Percentiles rank a stretch among this genome's conserved stretches.
These are phyloP conservation scores for Corythornis cristatus DNA, from an alignment of 2,113 vertebrate species.

Conservation along the genomic window DNA sequence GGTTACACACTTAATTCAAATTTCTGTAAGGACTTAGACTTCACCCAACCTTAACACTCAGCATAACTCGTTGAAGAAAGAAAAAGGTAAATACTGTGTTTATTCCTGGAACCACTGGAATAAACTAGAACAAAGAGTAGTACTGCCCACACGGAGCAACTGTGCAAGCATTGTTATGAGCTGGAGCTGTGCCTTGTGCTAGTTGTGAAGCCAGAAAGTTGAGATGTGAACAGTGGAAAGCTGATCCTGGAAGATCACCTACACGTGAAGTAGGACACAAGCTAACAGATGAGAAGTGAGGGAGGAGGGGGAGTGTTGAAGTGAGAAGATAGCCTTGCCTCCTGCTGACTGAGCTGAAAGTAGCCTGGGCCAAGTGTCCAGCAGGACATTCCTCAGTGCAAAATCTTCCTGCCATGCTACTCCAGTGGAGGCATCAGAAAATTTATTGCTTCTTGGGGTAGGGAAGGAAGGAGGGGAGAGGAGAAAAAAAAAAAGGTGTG, in stretches of 20 bases:
- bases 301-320: neutral
- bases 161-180: neutral
- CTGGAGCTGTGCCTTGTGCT: neutral
- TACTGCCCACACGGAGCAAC: neutral
- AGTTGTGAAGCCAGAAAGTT: constrained; percentile 1
- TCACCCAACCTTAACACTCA: neutral
- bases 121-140: neutral
- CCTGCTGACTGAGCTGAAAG: neutral
- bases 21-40: neutral
- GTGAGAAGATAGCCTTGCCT: neutral
- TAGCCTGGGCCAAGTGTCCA: neutral
- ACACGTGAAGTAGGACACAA: neutral
- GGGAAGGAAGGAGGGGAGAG: neutral
- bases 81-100: neutral
- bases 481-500: accelerated
- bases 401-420: neutral
- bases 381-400: neutral
- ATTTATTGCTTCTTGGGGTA: neutral
- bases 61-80: accelerated
- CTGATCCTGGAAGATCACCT: constrained; percentile 41
- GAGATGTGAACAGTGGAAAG: constrained; percentile 17
- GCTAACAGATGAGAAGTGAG: constrained; percentile 15
- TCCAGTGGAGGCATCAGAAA: neutral
- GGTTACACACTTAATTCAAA: neutral
- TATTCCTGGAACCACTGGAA: neutral